Evolutionary conservation across 2,797 vertebrate genomes (phyloP).

Genomic region (Rachycentron canadum): DNA sequence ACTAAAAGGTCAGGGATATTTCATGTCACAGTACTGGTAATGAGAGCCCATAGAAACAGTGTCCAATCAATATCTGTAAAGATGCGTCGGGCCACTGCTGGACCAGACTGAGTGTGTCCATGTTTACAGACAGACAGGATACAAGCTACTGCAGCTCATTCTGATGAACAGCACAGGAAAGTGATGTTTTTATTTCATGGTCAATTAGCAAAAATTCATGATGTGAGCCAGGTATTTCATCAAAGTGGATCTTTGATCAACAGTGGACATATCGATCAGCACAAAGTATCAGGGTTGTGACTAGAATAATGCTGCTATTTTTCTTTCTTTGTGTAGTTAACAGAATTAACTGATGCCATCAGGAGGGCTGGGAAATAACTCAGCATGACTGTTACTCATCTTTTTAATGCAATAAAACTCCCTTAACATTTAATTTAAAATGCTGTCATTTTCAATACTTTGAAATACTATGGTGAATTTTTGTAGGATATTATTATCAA

Average conservation of each 20-base stretch:
- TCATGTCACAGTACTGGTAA: constrained; percentile 75
- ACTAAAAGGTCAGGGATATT: constrained; percentile 72
- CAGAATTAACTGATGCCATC: not conserved
- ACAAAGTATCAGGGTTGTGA: not conserved
- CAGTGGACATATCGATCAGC: not conserved
- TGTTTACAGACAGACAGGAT: not conserved
- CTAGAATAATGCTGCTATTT: not conserved
- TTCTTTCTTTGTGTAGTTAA: not conserved
- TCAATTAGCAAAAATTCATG: not conserved
- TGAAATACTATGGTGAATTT: too few relatives aligned
- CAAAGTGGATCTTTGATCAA: not conserved
- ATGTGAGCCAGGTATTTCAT: not conserved
- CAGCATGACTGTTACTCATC: not conserved
- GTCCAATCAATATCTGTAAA: constrained; percentile 46
- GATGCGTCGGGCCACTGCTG: constrained; percentile 11
- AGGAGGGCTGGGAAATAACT: too few relatives aligned
- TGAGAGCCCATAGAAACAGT: constrained; percentile 30
- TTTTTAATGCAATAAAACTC: not conserved
- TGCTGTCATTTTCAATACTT: not conserved
- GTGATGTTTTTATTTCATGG: not conserved
- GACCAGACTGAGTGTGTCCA: not conserved
- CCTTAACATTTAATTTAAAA: not conserved
- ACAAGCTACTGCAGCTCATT: not conserved
- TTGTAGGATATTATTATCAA: not conserved
- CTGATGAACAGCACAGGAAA: not conserved